Percentiles rank a stretch among this genome's conserved stretches.
phyloP scores from a whole-genome alignment of 1,140 invertebrate genomes.

The Bombus terrestris region DNA sequence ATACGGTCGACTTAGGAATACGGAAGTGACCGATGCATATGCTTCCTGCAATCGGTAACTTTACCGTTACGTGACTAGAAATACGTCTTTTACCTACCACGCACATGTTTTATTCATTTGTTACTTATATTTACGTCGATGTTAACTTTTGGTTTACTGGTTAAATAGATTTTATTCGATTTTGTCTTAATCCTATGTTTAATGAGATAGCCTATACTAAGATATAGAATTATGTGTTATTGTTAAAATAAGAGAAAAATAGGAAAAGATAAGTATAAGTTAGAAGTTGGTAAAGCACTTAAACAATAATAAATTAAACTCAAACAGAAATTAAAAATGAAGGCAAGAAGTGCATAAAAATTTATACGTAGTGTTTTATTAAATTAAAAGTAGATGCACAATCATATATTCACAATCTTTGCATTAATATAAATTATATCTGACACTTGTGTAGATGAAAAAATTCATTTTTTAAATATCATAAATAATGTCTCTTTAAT shows the following conservation, averaged over 20 bases:
- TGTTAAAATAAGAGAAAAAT: no score
- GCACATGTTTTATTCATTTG: not conserved
- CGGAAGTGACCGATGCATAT: conserved; percentile 49
- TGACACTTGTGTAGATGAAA: no score
- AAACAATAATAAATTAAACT: not conserved
- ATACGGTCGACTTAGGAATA: conserved; percentile 38
- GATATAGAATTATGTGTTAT: no score
- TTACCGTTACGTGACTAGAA: conserved; percentile 63
- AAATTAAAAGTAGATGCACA: no score
- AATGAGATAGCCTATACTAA: no score
- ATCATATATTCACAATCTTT: no score
- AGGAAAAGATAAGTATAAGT: no score
- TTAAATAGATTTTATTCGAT: not conserved
- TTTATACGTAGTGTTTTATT: no score
- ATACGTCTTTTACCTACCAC: not conserved
- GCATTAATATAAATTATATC: no score
- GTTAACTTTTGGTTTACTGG: not conserved
- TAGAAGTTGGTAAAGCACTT: no score
- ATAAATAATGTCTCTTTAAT: no score
- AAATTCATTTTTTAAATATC: no score
- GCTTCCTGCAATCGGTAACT: conserved; percentile 45
- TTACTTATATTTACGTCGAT: conserved; percentile 24
- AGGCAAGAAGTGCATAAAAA: not conserved
- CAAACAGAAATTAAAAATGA: not conserved
- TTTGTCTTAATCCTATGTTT: not conserved